A percentile compares a stretch with the other conserved stretches of the same genome.
phyloP scores from a whole-genome alignment of 1,140 invertebrate genomes.

The Eueides isabella region DNA sequence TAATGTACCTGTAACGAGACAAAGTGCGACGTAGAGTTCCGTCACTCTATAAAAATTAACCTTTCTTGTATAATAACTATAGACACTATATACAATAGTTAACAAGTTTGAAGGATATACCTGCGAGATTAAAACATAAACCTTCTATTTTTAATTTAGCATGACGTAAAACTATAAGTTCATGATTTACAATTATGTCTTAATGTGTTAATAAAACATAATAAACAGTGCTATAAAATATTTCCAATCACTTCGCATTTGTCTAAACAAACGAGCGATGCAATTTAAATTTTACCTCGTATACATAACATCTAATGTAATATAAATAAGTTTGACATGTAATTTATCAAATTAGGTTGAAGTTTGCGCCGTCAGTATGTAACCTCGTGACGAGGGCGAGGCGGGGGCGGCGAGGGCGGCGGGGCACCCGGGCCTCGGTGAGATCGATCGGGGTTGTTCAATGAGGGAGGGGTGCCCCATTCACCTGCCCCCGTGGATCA shows the following conservation, averaged over 20 bases:
- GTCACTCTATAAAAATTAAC: too few species aligned
- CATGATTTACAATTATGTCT: not conserved
- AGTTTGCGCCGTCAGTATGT: constrained; percentile 7
- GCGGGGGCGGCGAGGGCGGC: not conserved
- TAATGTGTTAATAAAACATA: not conserved
- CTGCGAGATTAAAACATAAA: too few species aligned
- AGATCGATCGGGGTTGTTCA: constrained; percentile 63
- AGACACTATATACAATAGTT: too few species aligned
- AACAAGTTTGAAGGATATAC: too few species aligned
- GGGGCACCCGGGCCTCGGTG: constrained; percentile 12
- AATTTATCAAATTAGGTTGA: constrained; percentile 8
- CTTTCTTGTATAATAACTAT: too few species aligned
- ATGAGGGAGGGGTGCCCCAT: constrained; percentile 67
- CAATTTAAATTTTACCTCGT: not conserved
- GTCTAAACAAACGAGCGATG: not conserved
- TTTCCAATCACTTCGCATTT: not conserved
- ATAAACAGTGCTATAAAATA: not conserved
- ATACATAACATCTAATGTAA: not conserved
- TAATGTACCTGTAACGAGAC: too few species aligned
- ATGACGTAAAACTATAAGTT: not conserved
- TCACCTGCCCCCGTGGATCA: constrained; percentile 76
- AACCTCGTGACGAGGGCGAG: not conserved
- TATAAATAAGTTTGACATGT: not conserved
- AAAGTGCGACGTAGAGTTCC: too few species aligned
- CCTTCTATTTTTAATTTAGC: not conserved